phyloP scores from a whole-genome alignment of 2,113 vertebrate species.

The Trichomycterus rosablanca region DNA sequence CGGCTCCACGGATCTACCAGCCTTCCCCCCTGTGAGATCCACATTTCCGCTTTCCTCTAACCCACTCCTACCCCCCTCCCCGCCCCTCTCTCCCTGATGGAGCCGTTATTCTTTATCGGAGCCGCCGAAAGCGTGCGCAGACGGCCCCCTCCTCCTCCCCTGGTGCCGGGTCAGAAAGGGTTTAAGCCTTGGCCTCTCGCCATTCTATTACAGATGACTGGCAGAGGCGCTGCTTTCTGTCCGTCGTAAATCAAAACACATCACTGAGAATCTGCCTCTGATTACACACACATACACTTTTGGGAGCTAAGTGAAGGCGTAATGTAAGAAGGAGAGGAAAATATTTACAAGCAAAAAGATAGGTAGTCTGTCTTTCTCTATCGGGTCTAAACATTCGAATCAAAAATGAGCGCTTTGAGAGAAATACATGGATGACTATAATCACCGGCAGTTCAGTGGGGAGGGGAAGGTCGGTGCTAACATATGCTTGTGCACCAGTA shows the following conservation, averaged over 20 bases:
- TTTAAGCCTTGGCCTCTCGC: constrained; percentile 74
- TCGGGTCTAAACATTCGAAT: neutral
- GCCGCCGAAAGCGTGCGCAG: constrained; percentile 63
- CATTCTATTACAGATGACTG: constrained; percentile 76
- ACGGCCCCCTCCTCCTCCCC: constrained; percentile 58
- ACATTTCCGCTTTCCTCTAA: constrained; percentile 49
- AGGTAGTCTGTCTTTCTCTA: constrained; percentile 2
- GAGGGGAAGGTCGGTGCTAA: too few species aligned
- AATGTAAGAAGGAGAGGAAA: constrained; percentile 3
- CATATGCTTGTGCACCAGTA: too few species aligned
- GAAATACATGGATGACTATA: neutral
- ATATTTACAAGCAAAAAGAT: constrained; percentile 15
- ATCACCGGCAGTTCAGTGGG: too few species aligned
- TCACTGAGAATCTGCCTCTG: constrained; percentile 40
- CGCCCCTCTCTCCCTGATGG: constrained; percentile 43
- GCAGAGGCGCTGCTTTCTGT: constrained; percentile 63
- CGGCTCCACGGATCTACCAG: constrained; percentile 54
- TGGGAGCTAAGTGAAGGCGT: neutral
- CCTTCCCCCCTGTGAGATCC: constrained; percentile 45
- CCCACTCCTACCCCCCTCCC: constrained; percentile 20
- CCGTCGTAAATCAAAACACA: constrained; percentile 68
- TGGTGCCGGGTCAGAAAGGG: constrained; percentile 76
- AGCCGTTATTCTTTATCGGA: constrained; percentile 57
- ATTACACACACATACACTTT: constrained; percentile 44
- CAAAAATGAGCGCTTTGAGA: neutral